A percentile compares a stretch with the other conserved stretches of the same genome.
These are phyloP conservation scores for Cabera pusaria DNA, from an alignment of 2,888 invertebrate species.

Conservation along the genomic window DNA sequence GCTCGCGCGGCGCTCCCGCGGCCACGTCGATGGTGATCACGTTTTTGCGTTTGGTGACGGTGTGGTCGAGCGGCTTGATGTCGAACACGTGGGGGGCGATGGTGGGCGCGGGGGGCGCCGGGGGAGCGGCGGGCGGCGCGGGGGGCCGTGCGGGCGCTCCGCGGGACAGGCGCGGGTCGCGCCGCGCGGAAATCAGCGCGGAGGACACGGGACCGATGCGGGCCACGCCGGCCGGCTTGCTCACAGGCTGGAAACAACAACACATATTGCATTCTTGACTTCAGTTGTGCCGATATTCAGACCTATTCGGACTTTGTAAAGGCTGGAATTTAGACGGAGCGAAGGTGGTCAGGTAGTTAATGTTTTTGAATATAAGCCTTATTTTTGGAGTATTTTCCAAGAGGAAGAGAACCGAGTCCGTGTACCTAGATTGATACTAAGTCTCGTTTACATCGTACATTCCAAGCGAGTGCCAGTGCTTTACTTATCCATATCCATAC, in stretches of 20 bases:
- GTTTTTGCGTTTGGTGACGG: slow-evolving; percentile 68
- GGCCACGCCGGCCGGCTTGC: slow-evolving; percentile 40
- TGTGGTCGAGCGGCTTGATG: slow-evolving; percentile 73
- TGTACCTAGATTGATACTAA: no score
- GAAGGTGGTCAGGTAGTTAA: no score
- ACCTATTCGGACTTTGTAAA: no score
- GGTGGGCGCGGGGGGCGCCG: slow-evolving; percentile 45
- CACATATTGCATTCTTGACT: slow-evolving; percentile 13
- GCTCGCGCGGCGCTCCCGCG: slow-evolving; percentile 45
- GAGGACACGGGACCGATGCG: slow-evolving; percentile 69
- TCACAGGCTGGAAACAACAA: slow-evolving; percentile 65
- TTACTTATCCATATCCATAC: no score
- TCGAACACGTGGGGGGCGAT: slow-evolving; percentile 73
- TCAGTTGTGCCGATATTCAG: no score
- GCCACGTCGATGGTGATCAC: slow-evolving; percentile 75
- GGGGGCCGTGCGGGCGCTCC: slow-evolving; percentile 31
- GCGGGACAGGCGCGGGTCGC: slow-evolving; percentile 53
- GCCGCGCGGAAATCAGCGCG: slow-evolving; percentile 57
- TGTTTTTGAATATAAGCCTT: no score
- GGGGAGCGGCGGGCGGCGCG: slow-evolving; percentile 31
- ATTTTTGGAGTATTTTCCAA: no score
- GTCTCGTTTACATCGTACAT: no score
- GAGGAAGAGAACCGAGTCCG: no score
- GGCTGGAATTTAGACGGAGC: no score
- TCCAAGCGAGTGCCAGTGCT: no score